Conservation (phyloP, 2,113 vertebrate genomes). For the Emydura subglobosa region DNA sequence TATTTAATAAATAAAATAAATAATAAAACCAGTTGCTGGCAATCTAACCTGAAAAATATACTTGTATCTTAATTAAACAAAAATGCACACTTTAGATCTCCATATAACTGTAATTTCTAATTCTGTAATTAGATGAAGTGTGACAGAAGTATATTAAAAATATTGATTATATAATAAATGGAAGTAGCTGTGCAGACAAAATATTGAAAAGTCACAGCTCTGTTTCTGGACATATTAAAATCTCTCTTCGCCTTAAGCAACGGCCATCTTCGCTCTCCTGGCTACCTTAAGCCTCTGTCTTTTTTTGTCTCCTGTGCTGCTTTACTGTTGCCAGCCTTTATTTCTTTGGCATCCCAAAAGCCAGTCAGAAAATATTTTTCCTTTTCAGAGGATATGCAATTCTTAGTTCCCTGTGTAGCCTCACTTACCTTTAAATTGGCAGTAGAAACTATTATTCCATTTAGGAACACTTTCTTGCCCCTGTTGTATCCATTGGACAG, state of each 20-base stretch:
- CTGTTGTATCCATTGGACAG: background rate
- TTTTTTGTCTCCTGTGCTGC: too few relatives aligned
- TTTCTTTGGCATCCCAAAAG: background rate
- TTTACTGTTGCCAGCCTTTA: background rate
- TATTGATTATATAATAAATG: background rate
- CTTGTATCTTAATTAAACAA: background rate
- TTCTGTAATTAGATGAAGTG: background rate
- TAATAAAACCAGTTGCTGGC: too few relatives aligned
- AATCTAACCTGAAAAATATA: background rate
- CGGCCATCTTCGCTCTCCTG: background rate
- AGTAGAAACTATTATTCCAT: background rate
- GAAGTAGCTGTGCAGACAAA: background rate
- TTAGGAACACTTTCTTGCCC: background rate
- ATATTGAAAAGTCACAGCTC: background rate
- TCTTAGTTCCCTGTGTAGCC: background rate
- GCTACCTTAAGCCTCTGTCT: background rate
- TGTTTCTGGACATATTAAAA: rapidly evolving
- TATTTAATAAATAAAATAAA: background rate
- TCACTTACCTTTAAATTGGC: background rate
- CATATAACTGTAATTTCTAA: background rate
- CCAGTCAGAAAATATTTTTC: background rate
- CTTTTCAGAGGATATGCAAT: background rate
- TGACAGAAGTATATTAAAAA: background rate
- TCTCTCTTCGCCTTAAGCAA: background rate
- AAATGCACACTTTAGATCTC: background rate